Evolutionary conservation across 1,140 invertebrate species (phyloP).

Genomic region (Scaptomyza hsui): DNA sequence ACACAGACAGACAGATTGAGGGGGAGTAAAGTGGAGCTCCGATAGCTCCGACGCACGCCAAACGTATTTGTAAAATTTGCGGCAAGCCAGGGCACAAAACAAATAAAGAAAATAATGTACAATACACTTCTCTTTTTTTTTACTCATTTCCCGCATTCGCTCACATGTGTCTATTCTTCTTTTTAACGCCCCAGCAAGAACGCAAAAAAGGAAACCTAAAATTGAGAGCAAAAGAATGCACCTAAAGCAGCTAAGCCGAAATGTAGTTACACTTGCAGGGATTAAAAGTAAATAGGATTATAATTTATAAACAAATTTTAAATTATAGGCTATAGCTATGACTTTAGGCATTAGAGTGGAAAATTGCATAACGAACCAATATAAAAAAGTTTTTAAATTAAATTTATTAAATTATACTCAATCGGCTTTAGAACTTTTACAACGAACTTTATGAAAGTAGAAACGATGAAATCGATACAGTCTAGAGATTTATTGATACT

Average conservation of each 20-base stretch:
- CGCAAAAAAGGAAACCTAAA: slow-evolving; percentile 21
- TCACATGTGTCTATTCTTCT: slow-evolving; percentile 65
- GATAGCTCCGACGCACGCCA: slow-evolving; percentile 32
- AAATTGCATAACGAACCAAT: too few species aligned
- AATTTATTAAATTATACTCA: too few species aligned
- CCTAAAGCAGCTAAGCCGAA: not conserved
- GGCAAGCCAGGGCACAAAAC: slow-evolving; percentile 13
- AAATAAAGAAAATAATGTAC: slow-evolving; percentile 49
- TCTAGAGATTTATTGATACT: too few species aligned
- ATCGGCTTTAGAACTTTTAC: too few species aligned
- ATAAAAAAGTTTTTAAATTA: too few species aligned
- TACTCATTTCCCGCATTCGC: slow-evolving; percentile 56
- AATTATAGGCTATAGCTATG: not conserved
- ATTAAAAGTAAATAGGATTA: not conserved
- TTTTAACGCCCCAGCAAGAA: slow-evolving; percentile 42
- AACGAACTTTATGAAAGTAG: too few species aligned
- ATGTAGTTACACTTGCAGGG: not conserved
- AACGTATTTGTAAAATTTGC: slow-evolving; percentile 80
- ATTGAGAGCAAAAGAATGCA: slow-evolving; percentile 11
- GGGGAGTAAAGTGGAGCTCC: slow-evolving; percentile 2
- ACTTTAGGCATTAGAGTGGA: too few species aligned
- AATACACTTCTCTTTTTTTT: slow-evolving; percentile 43
- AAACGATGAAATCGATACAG: too few species aligned
- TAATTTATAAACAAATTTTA: not conserved
- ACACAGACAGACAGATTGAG: slow-evolving; percentile 18